A percentile compares a stretch with the other conserved stretches of the same genome.
phyloP scores from a whole-genome alignment of 2,113 vertebrate genomes.

The Phrynosoma blainvillii region DNA sequence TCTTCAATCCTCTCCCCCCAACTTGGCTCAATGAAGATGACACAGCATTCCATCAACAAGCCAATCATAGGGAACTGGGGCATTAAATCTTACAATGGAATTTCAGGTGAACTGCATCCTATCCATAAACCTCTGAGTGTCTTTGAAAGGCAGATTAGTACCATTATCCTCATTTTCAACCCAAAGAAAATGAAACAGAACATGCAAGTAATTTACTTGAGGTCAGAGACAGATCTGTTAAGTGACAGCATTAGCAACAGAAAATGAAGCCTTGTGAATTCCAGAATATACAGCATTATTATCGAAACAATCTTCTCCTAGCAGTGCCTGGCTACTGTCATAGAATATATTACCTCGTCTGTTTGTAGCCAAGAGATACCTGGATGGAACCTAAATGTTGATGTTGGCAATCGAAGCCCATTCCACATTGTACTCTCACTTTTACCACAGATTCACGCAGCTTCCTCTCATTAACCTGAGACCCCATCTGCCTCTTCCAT shows the following conservation, averaged over 20 bases:
- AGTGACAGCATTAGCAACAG: neutral
- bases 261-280: slow-evolving; percentile 8
- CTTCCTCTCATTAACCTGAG: slow-evolving; percentile 18
- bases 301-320: neutral
- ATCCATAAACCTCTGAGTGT: neutral
- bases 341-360: neutral
- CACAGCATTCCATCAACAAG: neutral
- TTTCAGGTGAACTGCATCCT: neutral
- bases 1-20: slow-evolving; percentile 34
- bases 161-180: neutral
- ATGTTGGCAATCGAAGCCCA: neutral
- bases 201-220: accelerated
- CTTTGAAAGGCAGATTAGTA: slow-evolving; percentile 15
- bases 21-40: neutral
- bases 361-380: accelerated
- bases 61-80: neutral
- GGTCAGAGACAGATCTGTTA: neutral
- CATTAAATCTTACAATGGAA: accelerated
- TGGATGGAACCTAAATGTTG: slow-evolving; percentile 8
- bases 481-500: slow-evolving; percentile 35
- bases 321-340: neutral
- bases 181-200: neutral
- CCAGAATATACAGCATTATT: slow-evolving; percentile 13
- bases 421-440: neutral
- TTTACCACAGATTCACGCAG: slow-evolving; percentile 19